A percentile compares a stretch with the other conserved stretches of the same genome.
These are phyloP conservation scores for Melipona beecheii DNA, from an alignment of 2,888 invertebrate species.

Conservation along the genomic window DNA sequence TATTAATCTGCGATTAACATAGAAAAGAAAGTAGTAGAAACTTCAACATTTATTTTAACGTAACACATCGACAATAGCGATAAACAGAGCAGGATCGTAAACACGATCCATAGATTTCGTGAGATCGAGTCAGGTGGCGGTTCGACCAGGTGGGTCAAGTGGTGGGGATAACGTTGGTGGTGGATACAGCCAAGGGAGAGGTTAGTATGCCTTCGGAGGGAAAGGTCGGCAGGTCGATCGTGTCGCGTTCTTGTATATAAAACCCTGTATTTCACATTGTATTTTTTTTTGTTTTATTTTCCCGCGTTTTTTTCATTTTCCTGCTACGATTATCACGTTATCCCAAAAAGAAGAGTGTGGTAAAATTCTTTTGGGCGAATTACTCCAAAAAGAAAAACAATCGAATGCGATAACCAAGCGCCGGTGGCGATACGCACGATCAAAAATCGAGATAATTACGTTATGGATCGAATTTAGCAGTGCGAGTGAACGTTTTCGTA, in stretches of 20 bases:
- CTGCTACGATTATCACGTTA: background rate
- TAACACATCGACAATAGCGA: background rate
- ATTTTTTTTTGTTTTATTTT: conserved; percentile 3
- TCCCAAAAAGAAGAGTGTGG: background rate
- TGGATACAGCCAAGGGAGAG: conserved; percentile 62
- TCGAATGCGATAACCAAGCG: background rate
- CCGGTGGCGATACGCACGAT: background rate
- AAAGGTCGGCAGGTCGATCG: conserved; percentile 73
- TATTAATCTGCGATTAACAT: too few relatives aligned
- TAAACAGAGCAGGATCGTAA: conserved; percentile 34
- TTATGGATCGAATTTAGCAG: conserved; percentile 44
- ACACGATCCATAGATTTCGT: conserved; percentile 64
- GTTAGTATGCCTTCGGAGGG: conserved; percentile 70
- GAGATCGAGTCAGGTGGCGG: conserved; percentile 75
- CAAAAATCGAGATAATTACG: conserved; percentile 22
- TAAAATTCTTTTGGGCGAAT: too few relatives aligned
- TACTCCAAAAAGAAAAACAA: background rate
- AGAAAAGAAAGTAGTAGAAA: background rate
- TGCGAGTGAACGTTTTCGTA: conserved; percentile 49
- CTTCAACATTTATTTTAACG: background rate
- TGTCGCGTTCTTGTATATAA: conserved; percentile 24
- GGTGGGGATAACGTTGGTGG: conserved; percentile 62
- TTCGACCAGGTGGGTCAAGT: conserved; percentile 72
- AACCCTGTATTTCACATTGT: background rate
- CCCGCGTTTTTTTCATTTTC: background rate